Evolutionary conservation across 2,888 invertebrate species (phyloP), one percentile per base, ranked within the genome.

Genomic region (Rhodophaea formosa): DNA sequence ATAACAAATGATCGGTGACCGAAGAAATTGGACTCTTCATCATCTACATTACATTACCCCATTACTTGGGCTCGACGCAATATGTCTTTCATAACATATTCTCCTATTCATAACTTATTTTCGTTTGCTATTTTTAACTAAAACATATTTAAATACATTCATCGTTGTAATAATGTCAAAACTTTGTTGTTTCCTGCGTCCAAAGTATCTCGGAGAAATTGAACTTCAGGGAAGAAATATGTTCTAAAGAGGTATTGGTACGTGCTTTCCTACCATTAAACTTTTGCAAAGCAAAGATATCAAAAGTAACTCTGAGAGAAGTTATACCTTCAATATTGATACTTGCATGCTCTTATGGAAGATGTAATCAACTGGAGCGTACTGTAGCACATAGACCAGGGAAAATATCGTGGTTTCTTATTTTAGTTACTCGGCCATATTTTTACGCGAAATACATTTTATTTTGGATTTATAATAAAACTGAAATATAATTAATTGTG

Each of bases 181-280:
- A 53, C 51, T 55, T 60, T 57, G 60, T 59, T 49, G 54, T 53
- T 51, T 56, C 49, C 29, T 60, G 39, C 3, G 39, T 39, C 12
- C 39, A 39, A 39, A 56, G 51, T 57, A 58, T 56, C 43, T 47
- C 53, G 46, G 23, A 46, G 6, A 46, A 46, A 23, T 46, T 46
- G 7, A 23, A 46, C 39, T 39, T 39, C 46, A 29, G 17, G 23
- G 46, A 44, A 15, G 43, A 46, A 46, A 46, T 46, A 46, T 46
- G 17, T 46, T 46, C 23, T n/a, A 12, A 12, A 10, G 23, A 46
- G 23, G n/a, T 23, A 45, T 45, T 45, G 49, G 30, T 30, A 32
- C 49, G 32, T 16, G 32, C 32, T 15, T 32, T 49, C 32, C 49
- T 49, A 29, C 23, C 42, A 42, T 53, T 23, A 16, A 53, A 39